A percentile compares a stretch with the other conserved stretches of the same genome.
Evolutionary conservation across 2,797 vertebrate genomes (phyloP).

Genomic region (Potorous gilbertii): DNA sequence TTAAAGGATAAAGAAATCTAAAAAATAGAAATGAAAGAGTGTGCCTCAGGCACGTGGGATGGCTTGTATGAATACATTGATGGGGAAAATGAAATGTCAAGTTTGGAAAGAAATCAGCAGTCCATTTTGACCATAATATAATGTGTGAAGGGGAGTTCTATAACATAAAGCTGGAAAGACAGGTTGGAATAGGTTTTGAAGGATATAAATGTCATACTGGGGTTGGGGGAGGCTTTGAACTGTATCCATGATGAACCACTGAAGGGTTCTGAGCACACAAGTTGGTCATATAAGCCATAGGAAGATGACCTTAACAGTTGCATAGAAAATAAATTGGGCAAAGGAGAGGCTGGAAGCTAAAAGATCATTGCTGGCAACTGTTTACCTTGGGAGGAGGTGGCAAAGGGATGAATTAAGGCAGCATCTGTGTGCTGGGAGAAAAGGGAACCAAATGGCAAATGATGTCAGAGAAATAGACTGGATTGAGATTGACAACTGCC

Average conservation of each 20-base stretch:
- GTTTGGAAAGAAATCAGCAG: neutral
- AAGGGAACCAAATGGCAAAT: neutral
- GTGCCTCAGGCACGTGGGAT: neutral
- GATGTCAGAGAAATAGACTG: neutral
- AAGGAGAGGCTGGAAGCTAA: neutral
- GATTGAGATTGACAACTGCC: neutral
- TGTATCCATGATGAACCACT: neutral
- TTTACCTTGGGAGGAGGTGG: neutral
- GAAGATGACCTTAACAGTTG: neutral
- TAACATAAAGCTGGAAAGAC: neutral
- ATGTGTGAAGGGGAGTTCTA: neutral
- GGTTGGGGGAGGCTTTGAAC: neutral
- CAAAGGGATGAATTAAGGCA: too few species aligned
- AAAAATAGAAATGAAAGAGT: neutral
- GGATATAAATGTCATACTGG: neutral
- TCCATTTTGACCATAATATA: neutral
- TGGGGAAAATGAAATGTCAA: neutral
- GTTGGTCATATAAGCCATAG: neutral
- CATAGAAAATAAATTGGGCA: neutral
- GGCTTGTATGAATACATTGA: neutral
- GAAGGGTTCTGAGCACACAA: neutral
- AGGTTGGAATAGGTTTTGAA: neutral
- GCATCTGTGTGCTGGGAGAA: neutral
- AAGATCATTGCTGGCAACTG: neutral
- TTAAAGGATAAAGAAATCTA: neutral